phyloP scores from a whole-genome alignment of 2,888 invertebrate species.

The Suillia variegata region DNA sequence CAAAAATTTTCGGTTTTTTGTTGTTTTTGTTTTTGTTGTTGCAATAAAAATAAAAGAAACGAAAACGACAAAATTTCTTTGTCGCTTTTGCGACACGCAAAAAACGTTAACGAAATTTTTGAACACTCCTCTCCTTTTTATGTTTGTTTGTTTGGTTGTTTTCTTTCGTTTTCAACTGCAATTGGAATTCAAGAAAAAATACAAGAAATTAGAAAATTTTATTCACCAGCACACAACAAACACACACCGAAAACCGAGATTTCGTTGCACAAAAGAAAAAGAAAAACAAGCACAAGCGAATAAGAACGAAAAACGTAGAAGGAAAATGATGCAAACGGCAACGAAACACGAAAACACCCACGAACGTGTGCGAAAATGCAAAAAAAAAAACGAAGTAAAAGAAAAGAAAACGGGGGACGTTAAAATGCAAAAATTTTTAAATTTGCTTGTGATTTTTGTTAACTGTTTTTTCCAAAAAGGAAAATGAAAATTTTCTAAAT shows the following conservation, averaged over 20 bases:
- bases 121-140: background rate
- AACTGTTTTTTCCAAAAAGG: background rate
- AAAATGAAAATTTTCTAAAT: background rate
- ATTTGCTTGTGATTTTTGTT: background rate
- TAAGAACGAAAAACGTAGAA: background rate
- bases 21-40: conserved; percentile 10
- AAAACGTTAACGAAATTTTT: conserved; percentile 23
- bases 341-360: background rate
- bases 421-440: background rate
- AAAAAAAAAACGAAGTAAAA: background rate
- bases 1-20: background rate
- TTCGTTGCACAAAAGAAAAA: background rate
- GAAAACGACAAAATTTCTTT: conserved; percentile 17
- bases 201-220: background rate
- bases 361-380: background rate
- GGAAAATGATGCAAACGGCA: background rate
- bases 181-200: background rate
- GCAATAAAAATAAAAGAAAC: background rate
- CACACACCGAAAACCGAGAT: background rate
- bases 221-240: no score
- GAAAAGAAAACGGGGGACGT: background rate
- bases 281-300: no score
- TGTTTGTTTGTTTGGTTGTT: conserved; percentile 13
- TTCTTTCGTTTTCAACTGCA: conserved; percentile 13
- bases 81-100: conserved; percentile 30